phyloP scores from a whole-genome alignment of 2,797 vertebrate species.

The Meriones psammophilus region DNA sequence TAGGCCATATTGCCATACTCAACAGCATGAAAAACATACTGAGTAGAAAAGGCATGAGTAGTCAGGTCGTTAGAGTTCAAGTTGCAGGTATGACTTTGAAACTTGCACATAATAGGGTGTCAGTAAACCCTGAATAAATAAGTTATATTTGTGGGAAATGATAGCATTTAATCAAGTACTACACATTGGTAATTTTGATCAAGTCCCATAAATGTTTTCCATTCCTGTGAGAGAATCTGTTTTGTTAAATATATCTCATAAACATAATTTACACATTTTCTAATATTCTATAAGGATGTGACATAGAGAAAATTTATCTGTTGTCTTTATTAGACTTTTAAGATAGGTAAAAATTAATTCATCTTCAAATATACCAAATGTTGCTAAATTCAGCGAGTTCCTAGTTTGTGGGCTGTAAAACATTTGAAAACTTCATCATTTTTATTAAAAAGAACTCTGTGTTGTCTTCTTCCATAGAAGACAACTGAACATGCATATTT shows the following conservation, averaged over 20 bases:
- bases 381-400: neutral
- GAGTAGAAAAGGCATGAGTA: neutral
- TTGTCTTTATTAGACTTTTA: neutral
- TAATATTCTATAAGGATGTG: neutral
- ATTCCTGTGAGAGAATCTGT: neutral
- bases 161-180: neutral
- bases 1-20: neutral
- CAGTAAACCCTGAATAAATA: slow-evolving; percentile 18
- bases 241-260: slow-evolving; percentile 33
- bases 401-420: neutral
- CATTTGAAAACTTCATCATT: slow-evolving; percentile 52
- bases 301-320: slow-evolving; percentile 35
- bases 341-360: slow-evolving; percentile 38
- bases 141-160: neutral
- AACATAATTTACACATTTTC: neutral
- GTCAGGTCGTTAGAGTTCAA: neutral
- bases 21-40: neutral
- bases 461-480: neutral
- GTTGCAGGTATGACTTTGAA: neutral
- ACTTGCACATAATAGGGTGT: neutral
- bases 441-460: neutral
- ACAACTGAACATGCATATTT: slow-evolving; percentile 39
- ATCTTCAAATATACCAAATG: slow-evolving; percentile 44
- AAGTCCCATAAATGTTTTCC: neutral
- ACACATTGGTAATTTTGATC: slow-evolving; percentile 47